Conservation (phyloP, 2,113 vertebrate genomes). For the Tamias sibiricus region DNA sequence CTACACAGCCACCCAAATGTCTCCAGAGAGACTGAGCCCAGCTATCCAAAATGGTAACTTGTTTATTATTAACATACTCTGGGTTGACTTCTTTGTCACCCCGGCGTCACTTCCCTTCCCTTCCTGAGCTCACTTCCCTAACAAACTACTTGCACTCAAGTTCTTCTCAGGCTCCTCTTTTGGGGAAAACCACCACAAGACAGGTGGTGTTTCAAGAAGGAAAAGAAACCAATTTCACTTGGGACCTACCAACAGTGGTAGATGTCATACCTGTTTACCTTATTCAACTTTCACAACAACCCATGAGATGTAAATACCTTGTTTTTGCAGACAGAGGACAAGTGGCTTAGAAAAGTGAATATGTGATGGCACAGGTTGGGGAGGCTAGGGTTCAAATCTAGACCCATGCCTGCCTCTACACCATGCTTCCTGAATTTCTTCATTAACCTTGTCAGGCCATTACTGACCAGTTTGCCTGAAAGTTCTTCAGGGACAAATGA, state of each 20-base stretch:
- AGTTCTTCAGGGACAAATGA: neutral
- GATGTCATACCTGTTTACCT: neutral
- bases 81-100: neutral
- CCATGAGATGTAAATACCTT: neutral
- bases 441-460: neutral
- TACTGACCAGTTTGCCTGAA: neutral
- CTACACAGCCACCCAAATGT: neutral
- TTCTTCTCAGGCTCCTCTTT: neutral
- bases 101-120: neutral
- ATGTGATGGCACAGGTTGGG: neutral
- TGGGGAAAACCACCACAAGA: neutral
- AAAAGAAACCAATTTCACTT: neutral
- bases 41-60: rapidly evolving
- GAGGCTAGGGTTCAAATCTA: neutral
- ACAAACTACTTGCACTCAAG: neutral
- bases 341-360: neutral
- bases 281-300: neutral
- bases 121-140: neutral
- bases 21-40: neutral
- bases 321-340: neutral
- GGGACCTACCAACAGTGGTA: neutral
- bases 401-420: no score
- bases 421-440: neutral
- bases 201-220: neutral
- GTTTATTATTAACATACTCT: neutral